Evolutionary conservation across 37 sponge, comb jelly and placozoan species (phyloP).

Genomic region (Cladorhizidae sp.): DNA sequence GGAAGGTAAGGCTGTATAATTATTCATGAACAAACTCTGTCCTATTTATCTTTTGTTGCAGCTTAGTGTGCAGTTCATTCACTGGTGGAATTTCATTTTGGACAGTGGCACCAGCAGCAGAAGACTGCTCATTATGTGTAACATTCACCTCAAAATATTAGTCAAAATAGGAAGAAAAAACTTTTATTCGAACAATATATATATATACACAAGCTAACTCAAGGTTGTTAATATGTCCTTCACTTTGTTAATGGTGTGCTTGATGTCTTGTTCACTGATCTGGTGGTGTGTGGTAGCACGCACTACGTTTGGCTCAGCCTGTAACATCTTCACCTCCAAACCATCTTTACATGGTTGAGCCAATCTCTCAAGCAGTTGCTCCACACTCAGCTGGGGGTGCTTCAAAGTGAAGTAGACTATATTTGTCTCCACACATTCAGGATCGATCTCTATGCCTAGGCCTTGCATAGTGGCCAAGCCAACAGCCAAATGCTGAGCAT

Average conservation of each 20-base stretch:
- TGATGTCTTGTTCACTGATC: slow-evolving; percentile 41
- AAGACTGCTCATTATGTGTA: too few species aligned
- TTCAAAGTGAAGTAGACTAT: slow-evolving; percentile 53
- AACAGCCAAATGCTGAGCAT: slow-evolving; percentile 51
- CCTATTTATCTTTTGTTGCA: too few species aligned
- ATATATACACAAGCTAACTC: too few species aligned
- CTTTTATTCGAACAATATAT: too few species aligned
- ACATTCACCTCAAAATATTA: too few species aligned
- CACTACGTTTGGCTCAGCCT: not conserved
- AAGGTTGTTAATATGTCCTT: not conserved
- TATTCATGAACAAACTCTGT: too few species aligned
- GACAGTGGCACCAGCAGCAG: too few species aligned
- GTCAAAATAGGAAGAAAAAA: too few species aligned
- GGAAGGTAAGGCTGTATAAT: too few species aligned
- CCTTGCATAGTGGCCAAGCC: slow-evolving; percentile 39
- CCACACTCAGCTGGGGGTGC: slow-evolving; percentile 15
- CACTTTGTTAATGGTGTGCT: slow-evolving; percentile 34
- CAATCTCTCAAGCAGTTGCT: slow-evolving; percentile 34
- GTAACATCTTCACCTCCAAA: slow-evolving; percentile 23
- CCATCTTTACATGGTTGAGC: not conserved
- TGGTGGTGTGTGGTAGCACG: slow-evolving; percentile 53
- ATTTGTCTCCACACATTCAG: slow-evolving; percentile 55
- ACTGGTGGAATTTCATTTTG: too few species aligned
- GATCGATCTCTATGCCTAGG: slow-evolving; percentile 55
- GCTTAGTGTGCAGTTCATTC: too few species aligned